These are phyloP conservation scores for Drosophila basisetae DNA, from an alignment of 2,888 invertebrate genomes.

Conservation along the genomic window DNA sequence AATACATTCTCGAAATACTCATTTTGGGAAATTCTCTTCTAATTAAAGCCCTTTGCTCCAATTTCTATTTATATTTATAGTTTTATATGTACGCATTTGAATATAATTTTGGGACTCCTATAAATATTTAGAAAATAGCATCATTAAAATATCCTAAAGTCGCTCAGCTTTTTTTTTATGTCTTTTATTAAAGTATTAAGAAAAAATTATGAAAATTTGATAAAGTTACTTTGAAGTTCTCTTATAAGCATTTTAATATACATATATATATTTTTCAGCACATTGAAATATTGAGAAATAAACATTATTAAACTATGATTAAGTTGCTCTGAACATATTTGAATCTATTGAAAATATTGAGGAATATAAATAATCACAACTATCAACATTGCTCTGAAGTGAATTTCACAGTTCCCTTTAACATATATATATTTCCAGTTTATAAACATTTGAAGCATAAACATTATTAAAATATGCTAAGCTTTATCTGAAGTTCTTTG, in stretches of 20 bases:
- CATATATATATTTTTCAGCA: background rate
- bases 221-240: background rate
- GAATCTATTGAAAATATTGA: too few relatives aligned
- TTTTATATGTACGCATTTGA: background rate
- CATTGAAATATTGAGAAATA: background rate
- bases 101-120: background rate
- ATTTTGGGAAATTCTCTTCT: background rate
- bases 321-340: background rate
- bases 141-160: background rate
- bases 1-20: background rate
- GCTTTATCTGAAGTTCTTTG: background rate
- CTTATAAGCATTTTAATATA: background rate
- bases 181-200: accelerated
- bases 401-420: too few relatives aligned
- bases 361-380: background rate
- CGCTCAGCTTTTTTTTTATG: too few relatives aligned
- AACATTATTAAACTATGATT: background rate
- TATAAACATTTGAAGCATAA: too few relatives aligned
- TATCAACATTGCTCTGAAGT: too few relatives aligned
- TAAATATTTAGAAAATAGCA: background rate
- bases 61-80: background rate
- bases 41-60: background rate
- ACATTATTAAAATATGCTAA: too few relatives aligned
- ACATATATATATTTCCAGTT: too few relatives aligned
- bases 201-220: too few relatives aligned